A percentile compares a stretch with the other conserved stretches of the same genome.
phyloP scores from a whole-genome alignment of 2,888 invertebrate genomes.

The Dolichomitus sp. region DNA sequence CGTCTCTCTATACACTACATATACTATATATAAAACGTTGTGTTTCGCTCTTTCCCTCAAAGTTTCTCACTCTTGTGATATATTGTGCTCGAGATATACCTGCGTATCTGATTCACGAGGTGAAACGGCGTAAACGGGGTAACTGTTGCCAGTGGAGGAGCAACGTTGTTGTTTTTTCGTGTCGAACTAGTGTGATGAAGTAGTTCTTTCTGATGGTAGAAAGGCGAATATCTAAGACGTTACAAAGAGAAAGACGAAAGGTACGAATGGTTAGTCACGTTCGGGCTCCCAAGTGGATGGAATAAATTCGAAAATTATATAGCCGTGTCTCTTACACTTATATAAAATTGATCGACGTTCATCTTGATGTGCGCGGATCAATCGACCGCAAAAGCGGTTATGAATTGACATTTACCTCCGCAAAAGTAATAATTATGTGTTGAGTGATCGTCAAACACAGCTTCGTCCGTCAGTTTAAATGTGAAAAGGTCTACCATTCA shows the following conservation, averaged over 20 bases:
- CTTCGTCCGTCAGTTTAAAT: neutral
- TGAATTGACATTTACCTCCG: conserved; percentile 35
- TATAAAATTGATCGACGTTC: conserved; percentile 47
- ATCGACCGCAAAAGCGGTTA: conserved; percentile 23
- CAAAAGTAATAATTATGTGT: neutral
- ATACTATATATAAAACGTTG: conserved; percentile 27
- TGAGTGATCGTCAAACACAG: neutral
- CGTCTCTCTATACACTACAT: too few species aligned
- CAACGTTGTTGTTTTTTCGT: conserved; percentile 33
- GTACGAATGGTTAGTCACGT: conserved; percentile 44
- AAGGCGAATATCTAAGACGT: conserved; percentile 23
- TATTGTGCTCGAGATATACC: conserved; percentile 84
- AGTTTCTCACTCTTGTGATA: conserved; percentile 82
- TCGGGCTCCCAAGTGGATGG: conserved; percentile 42
- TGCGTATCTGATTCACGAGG: conserved; percentile 85
- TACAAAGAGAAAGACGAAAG: conserved; percentile 24
- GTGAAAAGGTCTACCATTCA: neutral
- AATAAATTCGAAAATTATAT: conserved; percentile 67
- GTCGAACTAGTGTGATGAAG: conserved; percentile 26
- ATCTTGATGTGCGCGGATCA: conserved; percentile 5
- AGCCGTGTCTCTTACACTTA: conserved; percentile 37
- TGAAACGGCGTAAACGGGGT: conserved; percentile 83
- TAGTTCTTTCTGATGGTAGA: conserved; percentile 9
- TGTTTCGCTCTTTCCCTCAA: conserved; percentile 58
- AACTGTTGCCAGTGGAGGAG: conserved; percentile 74